phyloP scores from a whole-genome alignment of 2,113 vertebrate species.

The Laticauda laticaudata region DNA sequence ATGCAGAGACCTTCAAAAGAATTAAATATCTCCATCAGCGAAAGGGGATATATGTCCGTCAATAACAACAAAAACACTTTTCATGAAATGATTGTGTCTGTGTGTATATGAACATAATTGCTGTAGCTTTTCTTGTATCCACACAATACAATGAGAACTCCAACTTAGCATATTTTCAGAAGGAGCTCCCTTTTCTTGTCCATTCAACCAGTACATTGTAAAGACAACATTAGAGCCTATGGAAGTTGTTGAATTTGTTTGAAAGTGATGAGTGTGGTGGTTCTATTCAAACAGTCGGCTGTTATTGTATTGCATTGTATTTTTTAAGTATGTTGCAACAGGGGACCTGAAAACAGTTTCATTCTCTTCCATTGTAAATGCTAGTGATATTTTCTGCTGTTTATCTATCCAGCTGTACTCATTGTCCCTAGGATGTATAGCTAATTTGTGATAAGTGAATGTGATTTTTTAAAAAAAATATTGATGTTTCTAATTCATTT shows the following conservation, averaged over 20 bases:
- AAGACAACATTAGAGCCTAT: slow-evolving; percentile 68
- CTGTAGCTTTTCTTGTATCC: slow-evolving; percentile 56
- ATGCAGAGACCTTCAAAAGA: slow-evolving; percentile 43
- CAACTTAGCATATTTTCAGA: slow-evolving; percentile 60
- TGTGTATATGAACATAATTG: slow-evolving; percentile 46
- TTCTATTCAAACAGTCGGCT: slow-evolving; percentile 50
- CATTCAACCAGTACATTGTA: slow-evolving; percentile 42
- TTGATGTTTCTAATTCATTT: background rate
- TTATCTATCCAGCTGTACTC: slow-evolving; percentile 56
- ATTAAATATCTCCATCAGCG: slow-evolving; percentile 29
- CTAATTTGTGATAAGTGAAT: background rate
- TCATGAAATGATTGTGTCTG: slow-evolving; percentile 42
- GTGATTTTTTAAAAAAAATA: background rate
- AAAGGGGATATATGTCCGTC: slow-evolving; percentile 22
- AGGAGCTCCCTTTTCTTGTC: slow-evolving; percentile 7
- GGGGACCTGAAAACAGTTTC: slow-evolving; percentile 52
- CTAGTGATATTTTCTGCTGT: slow-evolving; percentile 30
- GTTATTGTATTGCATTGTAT: slow-evolving; percentile 55
- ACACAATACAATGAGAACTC: slow-evolving; percentile 53
- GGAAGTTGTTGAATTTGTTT: slow-evolving; percentile 43
- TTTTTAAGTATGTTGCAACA: slow-evolving; percentile 36
- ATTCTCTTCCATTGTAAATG: slow-evolving; percentile 45
- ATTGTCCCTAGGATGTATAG: background rate
- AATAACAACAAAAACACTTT: slow-evolving; percentile 36
- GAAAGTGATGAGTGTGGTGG: slow-evolving; percentile 60